A percentile compares a stretch with the other conserved stretches of the same genome.
Conservation (phyloP, 1,140 invertebrate genomes). For the Drosophila murphyi region DNA sequence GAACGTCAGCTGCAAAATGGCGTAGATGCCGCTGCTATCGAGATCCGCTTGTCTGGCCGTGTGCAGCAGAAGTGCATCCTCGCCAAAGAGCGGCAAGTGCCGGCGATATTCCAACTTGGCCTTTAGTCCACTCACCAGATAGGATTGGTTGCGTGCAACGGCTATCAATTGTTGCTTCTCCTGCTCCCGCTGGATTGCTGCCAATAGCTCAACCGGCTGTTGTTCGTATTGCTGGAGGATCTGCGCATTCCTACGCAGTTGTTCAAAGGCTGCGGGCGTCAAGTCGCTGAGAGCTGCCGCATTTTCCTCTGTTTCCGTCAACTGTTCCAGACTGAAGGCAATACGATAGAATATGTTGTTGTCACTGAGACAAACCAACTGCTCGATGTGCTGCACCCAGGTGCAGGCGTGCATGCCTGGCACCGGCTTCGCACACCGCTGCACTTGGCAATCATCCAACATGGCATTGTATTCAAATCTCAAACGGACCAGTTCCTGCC, state of each 20-base stretch:
- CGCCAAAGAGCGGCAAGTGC: conserved; percentile 37
- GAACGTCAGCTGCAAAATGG: conserved; percentile 38
- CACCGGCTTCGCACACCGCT: conserved; percentile 44
- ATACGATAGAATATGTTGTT: conserved; percentile 80
- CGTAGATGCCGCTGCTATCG: conserved; percentile 31
- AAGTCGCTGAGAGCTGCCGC: conserved; percentile 36
- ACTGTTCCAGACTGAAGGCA: conserved; percentile 33
- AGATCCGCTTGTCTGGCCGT: conserved; percentile 1
- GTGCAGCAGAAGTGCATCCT: conserved; percentile 28
- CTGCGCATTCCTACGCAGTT: conserved; percentile 42
- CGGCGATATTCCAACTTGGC: conserved; percentile 40
- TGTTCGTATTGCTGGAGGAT: conserved; percentile 43
- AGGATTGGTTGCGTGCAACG: conserved; percentile 35
- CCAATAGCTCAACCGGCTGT: conserved; percentile 41
- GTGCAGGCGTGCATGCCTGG: conserved; percentile 69
- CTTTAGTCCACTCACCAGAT: conserved; percentile 9
- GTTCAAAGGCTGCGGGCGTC: conserved; percentile 33
- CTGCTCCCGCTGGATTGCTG: conserved; percentile 53
- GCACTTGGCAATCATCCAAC: conserved; percentile 56
- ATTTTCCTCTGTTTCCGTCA: background rate
- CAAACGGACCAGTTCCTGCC: conserved; percentile 60
- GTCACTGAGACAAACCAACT: conserved; percentile 72
- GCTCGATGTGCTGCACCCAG: conserved; percentile 57
- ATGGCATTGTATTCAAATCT: conserved; percentile 48
- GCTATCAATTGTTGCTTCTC: conserved; percentile 68